Evolutionary conservation across 2,888 invertebrate species (phyloP).

Genomic region (Cephalotes varians): DNA sequence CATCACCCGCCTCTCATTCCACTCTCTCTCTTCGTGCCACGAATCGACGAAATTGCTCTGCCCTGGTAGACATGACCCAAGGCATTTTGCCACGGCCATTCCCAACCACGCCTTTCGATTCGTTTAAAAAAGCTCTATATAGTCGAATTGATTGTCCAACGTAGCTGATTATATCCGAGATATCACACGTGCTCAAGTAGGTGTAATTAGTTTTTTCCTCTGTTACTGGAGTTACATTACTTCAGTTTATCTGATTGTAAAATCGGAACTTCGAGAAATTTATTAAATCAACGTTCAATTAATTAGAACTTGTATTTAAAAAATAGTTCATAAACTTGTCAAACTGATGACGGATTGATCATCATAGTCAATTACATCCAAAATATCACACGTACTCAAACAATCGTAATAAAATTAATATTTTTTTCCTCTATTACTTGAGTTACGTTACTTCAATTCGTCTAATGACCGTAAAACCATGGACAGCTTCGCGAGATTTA

Average conservation of each 20-base stretch:
- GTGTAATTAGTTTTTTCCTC: neutral
- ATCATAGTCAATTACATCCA: neutral
- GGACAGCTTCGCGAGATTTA: neutral
- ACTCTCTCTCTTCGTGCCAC: conserved; percentile 54
- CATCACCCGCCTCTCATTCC: conserved; percentile 29
- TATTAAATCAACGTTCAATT: too few species aligned
- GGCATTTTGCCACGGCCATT: conserved; percentile 52
- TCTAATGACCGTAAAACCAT: neutral
- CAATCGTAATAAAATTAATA: too few species aligned
- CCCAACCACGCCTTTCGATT: conserved; percentile 31
- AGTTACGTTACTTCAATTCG: neutral
- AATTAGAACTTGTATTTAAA: too few species aligned
- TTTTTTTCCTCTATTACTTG: neutral
- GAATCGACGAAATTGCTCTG: conserved; percentile 58
- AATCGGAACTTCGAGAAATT: too few species aligned
- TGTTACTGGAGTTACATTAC: neutral
- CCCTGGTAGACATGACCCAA: conserved; percentile 52
- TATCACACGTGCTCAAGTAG: neutral
- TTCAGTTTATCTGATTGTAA: too few species aligned
- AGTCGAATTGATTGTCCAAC: neutral
- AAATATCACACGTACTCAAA: neutral
- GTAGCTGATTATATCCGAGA: neutral
- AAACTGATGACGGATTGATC: neutral
- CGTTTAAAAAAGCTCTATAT: conserved; percentile 16
- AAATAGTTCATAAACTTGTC: too few species aligned